Evolutionary conservation across 2,888 invertebrate genomes (phyloP), one percentile per base, ranked within the genome.

Genomic region (Tetragonula carbonaria): DNA sequence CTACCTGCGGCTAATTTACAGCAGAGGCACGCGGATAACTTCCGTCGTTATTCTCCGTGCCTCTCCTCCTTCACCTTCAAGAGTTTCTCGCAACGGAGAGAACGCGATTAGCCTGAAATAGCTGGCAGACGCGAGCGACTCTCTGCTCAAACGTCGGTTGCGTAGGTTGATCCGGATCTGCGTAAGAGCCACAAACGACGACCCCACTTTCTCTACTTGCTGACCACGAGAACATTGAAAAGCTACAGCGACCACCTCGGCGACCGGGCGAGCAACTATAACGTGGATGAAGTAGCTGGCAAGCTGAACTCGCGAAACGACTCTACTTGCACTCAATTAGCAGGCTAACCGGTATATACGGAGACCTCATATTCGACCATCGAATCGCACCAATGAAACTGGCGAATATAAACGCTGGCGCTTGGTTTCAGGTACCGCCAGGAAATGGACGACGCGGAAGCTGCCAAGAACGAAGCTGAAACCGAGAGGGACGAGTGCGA

Each of bases 1-100:
- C 89, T 91, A 91, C 91, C 91, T 87, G 90, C 87, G 87, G 88
- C 85, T 91, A 91, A 91, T 91, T 91, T 91, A 91, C 90, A 91
- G 78, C 90, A 45, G 77, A 76, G 75, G 65, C 74, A 65, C 71
- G 86, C 70, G 88, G 88, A 87, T 91, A 91, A 91, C 80, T 91
- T 90, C 85, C 84, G 86, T 81, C 86, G 88, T 90, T 88, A 88
- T 90, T 87, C 86, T 85, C 78, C 81, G 62, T 65, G 71, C 55
- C 45, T 45, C 45, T 67, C 14, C 23, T 65, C 13, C 33, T 28
- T 5, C 5, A 50, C 57, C 23, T 3, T 33, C 33, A 4, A 4
- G 50, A 14, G 66, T 74, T 80, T 71, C 81, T 80, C 75, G 79
- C 82, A 89, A 84, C 81, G 66, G 89, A 62, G 89, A 62, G 72